These are phyloP conservation scores for Gnathonemus echidnorhynchus DNA, from an alignment of 2,113 vertebrate species.

Conservation along the genomic window DNA sequence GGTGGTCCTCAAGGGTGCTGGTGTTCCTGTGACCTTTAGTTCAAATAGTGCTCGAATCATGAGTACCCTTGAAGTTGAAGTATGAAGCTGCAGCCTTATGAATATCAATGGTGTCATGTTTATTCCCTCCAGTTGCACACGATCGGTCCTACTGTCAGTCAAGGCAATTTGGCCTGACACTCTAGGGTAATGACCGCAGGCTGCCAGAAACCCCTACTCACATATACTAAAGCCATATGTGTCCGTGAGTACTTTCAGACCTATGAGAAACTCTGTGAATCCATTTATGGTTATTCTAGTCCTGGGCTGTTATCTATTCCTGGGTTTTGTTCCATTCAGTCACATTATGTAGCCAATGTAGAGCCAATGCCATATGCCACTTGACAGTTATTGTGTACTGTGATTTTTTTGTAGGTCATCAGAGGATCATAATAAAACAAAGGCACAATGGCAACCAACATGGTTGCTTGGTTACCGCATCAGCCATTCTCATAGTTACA, in stretches of 20 bases:
- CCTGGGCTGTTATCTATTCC: not conserved
- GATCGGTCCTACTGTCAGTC: slow-evolving; percentile 3
- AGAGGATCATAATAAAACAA: not conserved
- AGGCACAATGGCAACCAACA: not conserved
- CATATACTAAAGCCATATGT: not conserved
- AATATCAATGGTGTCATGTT: slow-evolving; percentile 3
- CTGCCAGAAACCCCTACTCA: not conserved
- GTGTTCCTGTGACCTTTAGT: not conserved
- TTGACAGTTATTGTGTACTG: not conserved
- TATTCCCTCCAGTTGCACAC: not conserved
- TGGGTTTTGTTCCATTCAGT: not conserved
- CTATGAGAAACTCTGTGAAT: too few relatives aligned
- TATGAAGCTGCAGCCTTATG: slow-evolving; percentile 7
- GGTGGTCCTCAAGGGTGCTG: not conserved
- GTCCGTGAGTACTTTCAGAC: not conserved
- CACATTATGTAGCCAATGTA: not conserved
- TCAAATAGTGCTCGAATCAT: not conserved
- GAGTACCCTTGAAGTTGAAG: slow-evolving; percentile 8
- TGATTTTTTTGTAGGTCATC: not conserved
- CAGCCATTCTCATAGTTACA: not conserved
- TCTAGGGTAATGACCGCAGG: not conserved
- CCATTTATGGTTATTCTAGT: not conserved
- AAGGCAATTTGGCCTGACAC: not conserved
- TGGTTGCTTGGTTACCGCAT: slow-evolving; percentile 8
- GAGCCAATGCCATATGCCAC: not conserved